These are phyloP conservation scores for Cyrtonyx montezumae DNA, from an alignment of 2,113 vertebrate species.

Conservation along the genomic window DNA sequence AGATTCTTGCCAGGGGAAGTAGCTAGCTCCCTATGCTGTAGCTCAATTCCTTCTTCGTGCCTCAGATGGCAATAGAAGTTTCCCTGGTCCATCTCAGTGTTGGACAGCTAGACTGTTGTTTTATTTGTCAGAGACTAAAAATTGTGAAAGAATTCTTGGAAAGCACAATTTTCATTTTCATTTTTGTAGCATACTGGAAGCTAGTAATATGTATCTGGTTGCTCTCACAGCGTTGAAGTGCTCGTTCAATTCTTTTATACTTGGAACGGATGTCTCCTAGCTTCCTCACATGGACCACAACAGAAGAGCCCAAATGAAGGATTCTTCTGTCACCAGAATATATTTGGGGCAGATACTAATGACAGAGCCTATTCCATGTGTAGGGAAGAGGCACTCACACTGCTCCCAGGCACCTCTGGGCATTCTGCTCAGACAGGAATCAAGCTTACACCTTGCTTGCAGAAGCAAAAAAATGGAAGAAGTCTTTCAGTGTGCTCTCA, in stretches of 20 bases:
- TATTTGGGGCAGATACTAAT: no score
- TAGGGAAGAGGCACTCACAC: not conserved
- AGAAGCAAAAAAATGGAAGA: not conserved
- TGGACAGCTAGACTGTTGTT: not conserved
- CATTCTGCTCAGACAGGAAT: not conserved
- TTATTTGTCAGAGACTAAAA: no score
- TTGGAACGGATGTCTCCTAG: not conserved
- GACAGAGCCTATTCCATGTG: not conserved
- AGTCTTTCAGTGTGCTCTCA: not conserved
- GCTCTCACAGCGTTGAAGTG: not conserved
- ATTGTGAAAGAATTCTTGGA: not conserved
- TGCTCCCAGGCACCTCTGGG: not conserved
- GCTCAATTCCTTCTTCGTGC: not conserved
- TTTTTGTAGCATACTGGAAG: not conserved
- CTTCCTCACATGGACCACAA: not conserved
- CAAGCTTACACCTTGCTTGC: not conserved
- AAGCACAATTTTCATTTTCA: not conserved
- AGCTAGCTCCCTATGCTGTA: fast-evolving
- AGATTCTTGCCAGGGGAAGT: not conserved
- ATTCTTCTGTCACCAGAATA: not conserved
- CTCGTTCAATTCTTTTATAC: not conserved
- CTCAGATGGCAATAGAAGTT: not conserved
- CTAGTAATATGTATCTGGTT: not conserved
- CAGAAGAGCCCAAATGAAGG: not conserved
- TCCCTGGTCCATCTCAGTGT: not conserved